Base-by-base conservation (phyloP, 2,797 vertebrate species). In the Pogoniulus pusillus region DNA sequence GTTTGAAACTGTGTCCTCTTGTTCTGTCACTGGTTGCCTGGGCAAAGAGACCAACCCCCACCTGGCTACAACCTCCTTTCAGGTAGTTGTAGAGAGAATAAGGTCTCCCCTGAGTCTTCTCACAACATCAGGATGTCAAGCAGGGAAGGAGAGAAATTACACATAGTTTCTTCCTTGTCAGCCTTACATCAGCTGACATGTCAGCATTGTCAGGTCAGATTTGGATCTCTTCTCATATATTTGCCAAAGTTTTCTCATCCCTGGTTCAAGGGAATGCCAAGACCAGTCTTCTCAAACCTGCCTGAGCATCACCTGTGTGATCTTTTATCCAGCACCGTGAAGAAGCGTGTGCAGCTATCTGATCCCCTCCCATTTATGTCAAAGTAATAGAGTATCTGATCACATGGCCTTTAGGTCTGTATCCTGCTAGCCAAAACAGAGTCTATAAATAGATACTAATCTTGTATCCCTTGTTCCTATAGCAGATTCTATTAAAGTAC, bases 401-500 rank as follows among this genome's bases (percentile, higher is more conserved):
- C 45, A 58, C 27, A 20, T 18, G 41, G 30, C 19, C 24, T 69
- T 63, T n/a, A 65, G 54, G 20, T 84, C 53, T 74, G 7, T 39
- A 72, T 43, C 20, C 51, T 90, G 24, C 19, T 59, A 81, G 34
- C 15, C 23, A 77, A 91, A 84, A 70, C 8, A 76, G 15, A 8
- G 7, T 71, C 65, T 95, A 68, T 86, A 89, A 65, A 87, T 83
- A 87, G 32, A n/a, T 89, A 54, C 16, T 82, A 74, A 85, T 80
- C 30, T 71, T 65, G 30, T 60, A 63, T 27, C 23, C 15, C 12
- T 69, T 47, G 16, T 41, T 87, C 19, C 45, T 71, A 45, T 12
- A 57, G 54, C 3, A 0, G 10, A 20, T 53, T 85, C 59, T 82
- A 30, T 58, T 64, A 71, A 84, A 84, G 9, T 76, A 45, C 37